Evolutionary conservation across 2,113 vertebrate genomes (phyloP), one percentile per base, ranked within the genome.

Genomic region (Alexandromys fortis): DNA sequence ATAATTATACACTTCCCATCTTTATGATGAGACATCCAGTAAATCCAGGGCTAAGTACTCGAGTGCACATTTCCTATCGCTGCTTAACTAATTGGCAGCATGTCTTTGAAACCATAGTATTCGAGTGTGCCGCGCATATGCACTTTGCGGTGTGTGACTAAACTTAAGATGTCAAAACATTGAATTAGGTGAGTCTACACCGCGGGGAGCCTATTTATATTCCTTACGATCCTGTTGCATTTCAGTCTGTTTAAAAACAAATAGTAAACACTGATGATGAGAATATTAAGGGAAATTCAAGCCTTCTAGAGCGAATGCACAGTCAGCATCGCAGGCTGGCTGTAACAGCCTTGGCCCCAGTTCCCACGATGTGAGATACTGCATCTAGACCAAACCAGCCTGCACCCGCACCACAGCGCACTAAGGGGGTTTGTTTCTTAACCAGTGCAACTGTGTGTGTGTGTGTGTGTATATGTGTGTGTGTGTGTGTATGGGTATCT

Each of bases 121-220:
- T 89, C 24, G 61, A 78, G 3, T 55, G 3, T 92, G 26, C 61
- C 21, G 5, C 58, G 1, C 38, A 26, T 61, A 86, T 6, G 14
- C 11, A 79, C 47, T 78, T 86, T 65, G 65, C 67, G 72, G 55
- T 86, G 7, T 82, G 28, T 63, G 47, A 68, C 73, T 96, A 55
- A 91, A 78, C 61, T 42, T 12, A 26, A 90, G 90, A 92, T 88
- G 88, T 94, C 90, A 94, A 89, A 95, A 93, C 93, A 49, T 75
- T 65, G 6, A 52, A 30, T 91, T 73, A 14, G 16, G 52, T 77
- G 72, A 92, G 76, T 14, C 65, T 89, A 1, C 3, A 68, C 83
- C 38, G 16, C 58, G 45, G 21, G 70, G 79, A 86, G 61, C 42
- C 1, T 93, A 49, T 47, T 88, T 89, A 76, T 67, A 21, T 63